A percentile compares a stretch with the other conserved stretches of the same genome.
phyloP scores from a whole-genome alignment of 2,113 vertebrate genomes.

The Microtus pennsylvanicus region DNA sequence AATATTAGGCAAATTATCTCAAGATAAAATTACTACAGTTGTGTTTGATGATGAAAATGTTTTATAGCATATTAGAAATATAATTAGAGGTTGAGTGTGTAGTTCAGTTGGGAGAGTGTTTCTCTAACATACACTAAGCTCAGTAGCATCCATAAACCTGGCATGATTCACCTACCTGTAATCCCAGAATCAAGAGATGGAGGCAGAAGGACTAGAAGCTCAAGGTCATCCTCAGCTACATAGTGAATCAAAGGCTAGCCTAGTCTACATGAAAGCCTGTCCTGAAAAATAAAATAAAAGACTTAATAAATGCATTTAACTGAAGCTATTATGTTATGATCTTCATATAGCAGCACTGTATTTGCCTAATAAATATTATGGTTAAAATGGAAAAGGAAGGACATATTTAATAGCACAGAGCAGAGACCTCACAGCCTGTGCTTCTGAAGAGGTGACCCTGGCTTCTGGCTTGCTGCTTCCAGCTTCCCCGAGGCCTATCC shows the following conservation, averaged over 20 bases:
- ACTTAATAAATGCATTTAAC: neutral
- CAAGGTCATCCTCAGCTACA: neutral
- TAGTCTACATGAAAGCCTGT: neutral
- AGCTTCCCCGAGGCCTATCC: neutral
- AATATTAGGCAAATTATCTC: slow-evolving; percentile 24
- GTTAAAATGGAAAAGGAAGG: neutral
- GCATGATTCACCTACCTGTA: neutral
- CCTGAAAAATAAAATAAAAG: neutral
- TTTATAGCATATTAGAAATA: neutral
- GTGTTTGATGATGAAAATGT: neutral
- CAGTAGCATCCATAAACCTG: neutral
- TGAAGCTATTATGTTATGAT: neutral
- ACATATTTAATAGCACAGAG: neutral
- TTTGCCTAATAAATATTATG: slow-evolving; percentile 3
- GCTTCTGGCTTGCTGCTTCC: neutral
- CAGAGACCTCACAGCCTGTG: neutral
- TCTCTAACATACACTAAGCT: neutral
- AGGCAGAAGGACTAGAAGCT: neutral
- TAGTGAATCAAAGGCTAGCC: neutral
- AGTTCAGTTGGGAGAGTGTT: neutral
- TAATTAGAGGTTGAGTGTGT: neutral
- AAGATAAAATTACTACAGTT: neutral
- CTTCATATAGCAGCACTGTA: neutral
- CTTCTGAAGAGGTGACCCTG: neutral
- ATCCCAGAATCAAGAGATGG: neutral